Percentiles rank a stretch among this genome's conserved stretches.
Conservation (phyloP, 2,113 vertebrate species). For the Phyllostomus hastatus region DNA sequence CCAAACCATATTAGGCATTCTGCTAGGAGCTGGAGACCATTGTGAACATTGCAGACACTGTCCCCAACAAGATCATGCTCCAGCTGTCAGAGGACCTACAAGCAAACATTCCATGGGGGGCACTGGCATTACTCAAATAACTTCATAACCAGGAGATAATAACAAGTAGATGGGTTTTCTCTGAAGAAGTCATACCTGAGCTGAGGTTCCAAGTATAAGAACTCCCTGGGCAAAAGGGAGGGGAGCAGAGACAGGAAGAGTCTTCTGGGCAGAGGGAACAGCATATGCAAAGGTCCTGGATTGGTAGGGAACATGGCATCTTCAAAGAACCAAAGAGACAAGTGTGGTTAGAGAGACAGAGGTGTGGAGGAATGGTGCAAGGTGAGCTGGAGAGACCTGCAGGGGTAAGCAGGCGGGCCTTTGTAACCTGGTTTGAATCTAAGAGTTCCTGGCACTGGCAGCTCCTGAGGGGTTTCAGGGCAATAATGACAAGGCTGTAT, state of each 20-base stretch:
- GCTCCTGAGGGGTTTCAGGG: background rate
- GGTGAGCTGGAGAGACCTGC: background rate
- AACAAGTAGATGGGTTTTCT: background rate
- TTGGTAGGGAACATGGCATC: background rate
- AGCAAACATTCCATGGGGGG: background rate
- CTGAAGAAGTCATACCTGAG: background rate
- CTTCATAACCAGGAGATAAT: background rate
- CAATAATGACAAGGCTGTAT: background rate
- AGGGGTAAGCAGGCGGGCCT: background rate
- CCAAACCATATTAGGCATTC: background rate
- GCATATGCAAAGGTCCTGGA: background rate
- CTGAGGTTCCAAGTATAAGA: background rate
- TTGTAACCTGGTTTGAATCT: background rate
- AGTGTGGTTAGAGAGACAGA: background rate
- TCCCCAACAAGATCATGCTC: background rate
- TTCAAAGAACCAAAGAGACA: background rate
- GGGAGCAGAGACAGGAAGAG: background rate
- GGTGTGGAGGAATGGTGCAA: background rate
- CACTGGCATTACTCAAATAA: background rate
- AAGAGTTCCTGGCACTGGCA: background rate
- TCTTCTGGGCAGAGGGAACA: background rate
- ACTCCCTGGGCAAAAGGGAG: background rate
- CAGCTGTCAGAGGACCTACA: background rate
- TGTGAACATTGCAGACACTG: background rate
- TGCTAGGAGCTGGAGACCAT: background rate